Evolutionary conservation across 2,113 vertebrate species (phyloP).

Genomic region (Connochaetes taurinus): DNA sequence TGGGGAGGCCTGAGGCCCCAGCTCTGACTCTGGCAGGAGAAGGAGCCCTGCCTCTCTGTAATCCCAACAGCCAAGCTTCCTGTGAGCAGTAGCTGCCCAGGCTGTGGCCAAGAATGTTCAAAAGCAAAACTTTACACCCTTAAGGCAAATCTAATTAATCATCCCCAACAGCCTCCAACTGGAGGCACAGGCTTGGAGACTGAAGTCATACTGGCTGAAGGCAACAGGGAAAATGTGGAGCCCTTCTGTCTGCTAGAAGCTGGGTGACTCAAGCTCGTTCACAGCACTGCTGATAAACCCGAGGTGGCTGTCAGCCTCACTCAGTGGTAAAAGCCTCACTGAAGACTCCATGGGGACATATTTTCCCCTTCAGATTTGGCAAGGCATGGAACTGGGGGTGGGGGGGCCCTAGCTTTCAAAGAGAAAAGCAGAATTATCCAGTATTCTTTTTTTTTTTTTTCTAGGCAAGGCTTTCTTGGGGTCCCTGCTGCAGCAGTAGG

Average conservation of each 20-base stretch:
- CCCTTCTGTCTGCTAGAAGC: neutral
- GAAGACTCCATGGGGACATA: neutral
- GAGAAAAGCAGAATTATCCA: neutral
- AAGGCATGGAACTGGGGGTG: neutral
- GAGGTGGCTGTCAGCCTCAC: no score
- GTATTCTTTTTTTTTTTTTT: neutral
- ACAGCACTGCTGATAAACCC: neutral
- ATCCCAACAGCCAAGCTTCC: neutral
- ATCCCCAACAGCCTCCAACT: neutral
- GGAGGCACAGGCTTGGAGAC: neutral
- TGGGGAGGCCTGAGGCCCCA: neutral
- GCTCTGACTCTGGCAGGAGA: neutral
- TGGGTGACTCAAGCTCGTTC: neutral
- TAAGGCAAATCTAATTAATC: slow-evolving; percentile 1
- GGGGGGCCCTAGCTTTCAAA: neutral
- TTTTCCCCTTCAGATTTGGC: neutral
- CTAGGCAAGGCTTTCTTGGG: neutral
- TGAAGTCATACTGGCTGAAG: neutral
- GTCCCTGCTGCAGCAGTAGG: neutral
- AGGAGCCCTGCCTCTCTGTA: neutral
- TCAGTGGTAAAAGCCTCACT: neutral
- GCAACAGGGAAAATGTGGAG: neutral
- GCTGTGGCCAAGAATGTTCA: slow-evolving; percentile 24
- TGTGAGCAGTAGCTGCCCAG: slow-evolving; percentile 14
- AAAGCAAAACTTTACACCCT: slow-evolving; percentile 2